Percentiles rank a stretch among this genome's conserved stretches.
These are phyloP conservation scores for Lordiphosa collinella DNA, from an alignment of 1,140 invertebrate genomes.

Conservation along the genomic window DNA sequence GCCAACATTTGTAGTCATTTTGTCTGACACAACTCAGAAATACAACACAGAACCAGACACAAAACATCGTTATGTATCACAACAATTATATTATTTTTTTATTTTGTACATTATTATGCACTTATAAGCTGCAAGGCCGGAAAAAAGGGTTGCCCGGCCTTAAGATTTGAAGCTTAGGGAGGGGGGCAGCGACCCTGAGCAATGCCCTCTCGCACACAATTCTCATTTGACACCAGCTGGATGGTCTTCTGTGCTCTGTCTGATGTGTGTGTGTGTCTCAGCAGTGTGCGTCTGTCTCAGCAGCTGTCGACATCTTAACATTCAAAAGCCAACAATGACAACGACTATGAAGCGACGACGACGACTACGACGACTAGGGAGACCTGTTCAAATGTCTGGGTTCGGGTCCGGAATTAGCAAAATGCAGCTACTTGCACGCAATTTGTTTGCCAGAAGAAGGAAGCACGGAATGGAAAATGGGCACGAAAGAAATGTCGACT, in stretches of 20 bases:
- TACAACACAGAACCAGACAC: slow-evolving; percentile 26
- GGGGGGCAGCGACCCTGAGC: slow-evolving; percentile 25
- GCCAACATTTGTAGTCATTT: slow-evolving; percentile 34
- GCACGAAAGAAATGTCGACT: slow-evolving; percentile 8
- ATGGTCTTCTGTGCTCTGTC: slow-evolving; percentile 13
- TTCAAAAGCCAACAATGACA: slow-evolving; percentile 72
- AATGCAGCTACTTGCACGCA: slow-evolving; percentile 70
- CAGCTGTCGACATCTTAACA: slow-evolving; percentile 72
- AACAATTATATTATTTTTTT: slow-evolving; percentile 41
- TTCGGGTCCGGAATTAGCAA: slow-evolving; percentile 59
- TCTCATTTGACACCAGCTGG: slow-evolving; percentile 62
- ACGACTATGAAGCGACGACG: slow-evolving; percentile 25
- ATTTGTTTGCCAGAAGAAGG: slow-evolving; percentile 32
- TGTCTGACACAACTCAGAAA: slow-evolving; percentile 25
- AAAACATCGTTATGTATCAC: slow-evolving; percentile 49
- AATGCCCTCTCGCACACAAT: slow-evolving; percentile 53
- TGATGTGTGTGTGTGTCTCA: slow-evolving; percentile 21
- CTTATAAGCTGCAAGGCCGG: slow-evolving; percentile 34
- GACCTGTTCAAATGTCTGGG: slow-evolving; percentile 51
- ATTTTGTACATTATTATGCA: slow-evolving; percentile 59
- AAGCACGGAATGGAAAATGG: slow-evolving; percentile 5
- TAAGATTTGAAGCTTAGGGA: slow-evolving; percentile 11
- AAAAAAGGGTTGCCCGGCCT: slow-evolving; percentile 29
- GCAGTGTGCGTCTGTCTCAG: slow-evolving; percentile 44
- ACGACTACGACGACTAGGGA: slow-evolving; percentile 7